Evolutionary conservation across 2,888 invertebrate genomes (phyloP).

Genomic region (Acanthosepion pharaonis): DNA sequence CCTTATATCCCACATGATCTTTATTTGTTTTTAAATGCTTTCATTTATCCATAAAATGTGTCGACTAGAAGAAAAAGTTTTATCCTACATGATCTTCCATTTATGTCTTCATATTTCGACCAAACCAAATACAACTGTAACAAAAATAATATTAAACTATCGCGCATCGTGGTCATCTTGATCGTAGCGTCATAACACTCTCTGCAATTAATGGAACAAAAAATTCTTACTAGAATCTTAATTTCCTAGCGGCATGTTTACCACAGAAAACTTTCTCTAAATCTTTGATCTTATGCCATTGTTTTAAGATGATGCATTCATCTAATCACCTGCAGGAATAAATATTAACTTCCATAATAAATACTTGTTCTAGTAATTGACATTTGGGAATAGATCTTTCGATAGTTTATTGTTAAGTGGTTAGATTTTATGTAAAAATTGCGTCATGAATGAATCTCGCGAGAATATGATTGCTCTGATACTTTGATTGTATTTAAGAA

Average conservation of each 20-base stretch:
- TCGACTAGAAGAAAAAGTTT: too few relatives aligned
- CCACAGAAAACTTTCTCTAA: neutral
- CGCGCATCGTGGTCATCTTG: too few relatives aligned
- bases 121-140: too few relatives aligned
- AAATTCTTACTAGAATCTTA: neutral
- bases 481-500: neutral
- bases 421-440: neutral
- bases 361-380: neutral
- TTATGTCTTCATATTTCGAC: too few relatives aligned
- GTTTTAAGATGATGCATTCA: neutral
- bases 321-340: neutral
- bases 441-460: neutral
- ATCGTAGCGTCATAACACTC: too few relatives aligned
- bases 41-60: too few relatives aligned
- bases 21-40: too few relatives aligned
- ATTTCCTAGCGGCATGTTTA: neutral
- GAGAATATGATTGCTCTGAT: neutral
- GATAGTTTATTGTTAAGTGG: neutral
- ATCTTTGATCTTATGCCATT: neutral
- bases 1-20: too few relatives aligned
- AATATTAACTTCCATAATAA: neutral
- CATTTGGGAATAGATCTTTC: neutral
- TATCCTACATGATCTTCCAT: too few relatives aligned
- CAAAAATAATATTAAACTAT: too few relatives aligned
- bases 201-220: too few relatives aligned